Evolutionary conservation across 2,113 vertebrate genomes (phyloP).

Genomic region (Paraplagusia blochii): DNA sequence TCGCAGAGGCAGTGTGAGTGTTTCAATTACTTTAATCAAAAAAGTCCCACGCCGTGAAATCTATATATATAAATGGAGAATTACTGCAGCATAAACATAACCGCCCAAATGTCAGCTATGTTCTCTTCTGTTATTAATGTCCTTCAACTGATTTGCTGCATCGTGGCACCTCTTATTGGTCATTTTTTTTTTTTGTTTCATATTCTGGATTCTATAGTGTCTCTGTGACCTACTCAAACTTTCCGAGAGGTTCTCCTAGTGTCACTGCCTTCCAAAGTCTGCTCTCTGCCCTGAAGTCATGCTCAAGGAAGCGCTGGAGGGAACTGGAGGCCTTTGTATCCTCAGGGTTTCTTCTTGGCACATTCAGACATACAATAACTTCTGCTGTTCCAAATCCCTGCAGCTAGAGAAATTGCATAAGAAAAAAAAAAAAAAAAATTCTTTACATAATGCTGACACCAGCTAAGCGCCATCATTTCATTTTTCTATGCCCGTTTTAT

Average conservation of each 20-base stretch:
- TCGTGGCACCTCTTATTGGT: background rate
- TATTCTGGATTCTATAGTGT: conserved; percentile 2
- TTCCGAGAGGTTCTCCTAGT: conserved; percentile 6
- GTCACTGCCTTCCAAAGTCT: conserved; percentile 17
- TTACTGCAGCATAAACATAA: too few species aligned
- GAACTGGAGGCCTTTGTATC: background rate
- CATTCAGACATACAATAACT: background rate
- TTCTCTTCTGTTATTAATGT: background rate
- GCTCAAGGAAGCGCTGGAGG: background rate
- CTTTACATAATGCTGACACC: background rate
- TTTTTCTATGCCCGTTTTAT: background rate
- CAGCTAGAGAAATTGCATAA: too few species aligned
- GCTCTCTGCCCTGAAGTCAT: conserved; percentile 8
- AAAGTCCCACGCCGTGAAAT: too few species aligned
- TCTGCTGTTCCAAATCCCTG: too few species aligned
- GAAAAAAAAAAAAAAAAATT: background rate
- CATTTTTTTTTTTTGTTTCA: background rate
- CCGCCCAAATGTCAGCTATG: background rate
- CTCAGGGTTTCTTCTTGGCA: background rate
- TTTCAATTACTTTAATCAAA: too few species aligned
- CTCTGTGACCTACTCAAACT: conserved; percentile 15
- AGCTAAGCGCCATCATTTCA: background rate
- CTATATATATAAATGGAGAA: too few species aligned
- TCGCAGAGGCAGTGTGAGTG: too few species aligned
- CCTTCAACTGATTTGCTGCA: background rate